phyloP scores from a whole-genome alignment of 1,140 invertebrate species.

The Mizuhopecten yessoensis region DNA sequence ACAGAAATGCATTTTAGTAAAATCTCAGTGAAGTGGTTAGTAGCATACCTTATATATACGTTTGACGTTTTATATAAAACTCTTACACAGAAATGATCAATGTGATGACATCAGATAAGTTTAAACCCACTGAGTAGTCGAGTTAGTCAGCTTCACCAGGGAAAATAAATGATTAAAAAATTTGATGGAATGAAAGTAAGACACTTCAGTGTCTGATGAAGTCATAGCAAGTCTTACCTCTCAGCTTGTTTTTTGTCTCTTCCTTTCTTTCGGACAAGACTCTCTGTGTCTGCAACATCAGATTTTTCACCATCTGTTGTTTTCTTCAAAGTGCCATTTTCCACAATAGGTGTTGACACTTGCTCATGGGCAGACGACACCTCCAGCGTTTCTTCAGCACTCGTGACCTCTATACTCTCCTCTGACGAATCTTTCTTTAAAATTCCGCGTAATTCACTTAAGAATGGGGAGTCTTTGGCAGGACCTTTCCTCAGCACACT shows the following conservation, averaged over 20 bases:
- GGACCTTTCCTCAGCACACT: slow-evolving; percentile 85
- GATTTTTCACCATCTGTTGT: neutral
- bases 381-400: neutral
- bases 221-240: slow-evolving; percentile 76
- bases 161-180: neutral
- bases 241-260: slow-evolving; percentile 55
- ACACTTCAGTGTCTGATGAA: neutral
- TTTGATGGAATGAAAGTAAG: neutral
- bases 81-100: no score
- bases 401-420: neutral
- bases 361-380: neutral
- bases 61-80: no score
- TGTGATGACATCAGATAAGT: no score
- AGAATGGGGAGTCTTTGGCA: slow-evolving; percentile 78
- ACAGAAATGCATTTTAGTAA: neutral
- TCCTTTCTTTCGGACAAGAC: slow-evolving; percentile 8
- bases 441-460: slow-evolving; percentile 75
- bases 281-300: neutral
- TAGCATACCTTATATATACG: neutral
- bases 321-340: neutral
- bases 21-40: no score
- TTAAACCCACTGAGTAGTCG: neutral
- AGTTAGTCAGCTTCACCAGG: neutral
- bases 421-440: slow-evolving; percentile 60
- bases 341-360: neutral